Base-by-base conservation (phyloP, 2,888 invertebrate species). In the Prosapia bicincta region DNA sequence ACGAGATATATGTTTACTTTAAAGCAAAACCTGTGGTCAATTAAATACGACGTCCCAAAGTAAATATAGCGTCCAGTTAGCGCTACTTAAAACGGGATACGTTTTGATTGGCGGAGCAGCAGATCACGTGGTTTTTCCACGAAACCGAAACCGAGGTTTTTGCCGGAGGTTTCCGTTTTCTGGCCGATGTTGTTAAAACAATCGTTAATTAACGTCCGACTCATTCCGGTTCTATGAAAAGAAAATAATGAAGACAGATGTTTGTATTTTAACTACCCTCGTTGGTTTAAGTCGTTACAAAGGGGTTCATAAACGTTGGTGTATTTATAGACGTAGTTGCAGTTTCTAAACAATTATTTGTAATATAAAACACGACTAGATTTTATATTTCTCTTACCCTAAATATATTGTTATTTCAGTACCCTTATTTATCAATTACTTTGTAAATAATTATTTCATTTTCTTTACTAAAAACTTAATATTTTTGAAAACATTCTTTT, bases 81-180 rank as follows among this genome's bases (percentile, higher is more conserved):
- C 26, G n/a, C 67, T 68, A 26, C 25, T 66, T 68, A 68, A 68
- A 68, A 68, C 67, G 26, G 67, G 26, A 68, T 68, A 26, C 26
- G 26, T 68, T 68, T 68, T 68, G 67, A 68, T 68, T 68, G 67
- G 67, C 26, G 10, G 67, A 26, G 15, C 26, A 26, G 26, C 26
- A 68, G 67, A 68, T 68, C 67, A 25, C 9, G 67, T 68, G 67
- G 67, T 68, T 68, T 68, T 68, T 68, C 5, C 26, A n/a, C 26
- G 26, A 68, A 26, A 26, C 67, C 9, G 15, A 10, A 66, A 25
- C 66, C 66, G 66, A n/a, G 66, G 20, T 66, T 13, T 23, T 13
- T 66, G 13, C 66, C 25, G 1, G 15, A 66, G 66, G 10, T 13
- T 66, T 66, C 25, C 9, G 66, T 26, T 26, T 13, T 68, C 26